phyloP scores from a whole-genome alignment of 1,140 invertebrate species.

The Leptinotarsa texana region DNA sequence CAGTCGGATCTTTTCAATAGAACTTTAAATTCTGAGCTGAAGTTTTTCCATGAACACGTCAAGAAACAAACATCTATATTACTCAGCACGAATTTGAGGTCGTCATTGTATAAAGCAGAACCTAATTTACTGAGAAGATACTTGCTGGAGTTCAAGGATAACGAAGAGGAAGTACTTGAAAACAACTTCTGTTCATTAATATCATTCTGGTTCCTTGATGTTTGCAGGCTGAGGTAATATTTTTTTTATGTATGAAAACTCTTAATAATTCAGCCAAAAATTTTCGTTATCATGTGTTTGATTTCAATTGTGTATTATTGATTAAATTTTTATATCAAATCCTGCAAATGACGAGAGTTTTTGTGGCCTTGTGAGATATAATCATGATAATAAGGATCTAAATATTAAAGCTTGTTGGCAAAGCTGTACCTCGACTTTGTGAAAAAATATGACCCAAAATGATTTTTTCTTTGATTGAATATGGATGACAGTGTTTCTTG shows the following conservation, averaged over 20 bases:
- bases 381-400: too few species aligned
- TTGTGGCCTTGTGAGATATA: too few species aligned
- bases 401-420: too few species aligned
- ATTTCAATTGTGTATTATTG: too few species aligned
- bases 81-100: background rate
- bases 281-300: too few species aligned
- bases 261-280: too few species aligned
- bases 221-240: constrained; percentile 39
- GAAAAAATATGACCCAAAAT: too few species aligned
- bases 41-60: constrained; percentile 44
- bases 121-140: constrained; percentile 37
- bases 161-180: constrained; percentile 31
- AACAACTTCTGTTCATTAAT: constrained; percentile 39
- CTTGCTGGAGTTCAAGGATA: constrained; percentile 29
- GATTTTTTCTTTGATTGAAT: too few species aligned
- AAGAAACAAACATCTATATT: constrained; percentile 37
- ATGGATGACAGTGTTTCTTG: too few species aligned
- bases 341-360: too few species aligned
- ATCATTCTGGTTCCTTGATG: constrained; percentile 41
- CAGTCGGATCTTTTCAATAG: constrained; percentile 36
- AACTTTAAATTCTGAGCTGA: constrained; percentile 39
- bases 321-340: too few species aligned
- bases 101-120: constrained; percentile 27
- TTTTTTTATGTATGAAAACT: background rate
- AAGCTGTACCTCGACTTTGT: too few species aligned